Evolutionary conservation across 2,888 invertebrate genomes (phyloP).

Genomic region (Leptinotarsa peninsularis): DNA sequence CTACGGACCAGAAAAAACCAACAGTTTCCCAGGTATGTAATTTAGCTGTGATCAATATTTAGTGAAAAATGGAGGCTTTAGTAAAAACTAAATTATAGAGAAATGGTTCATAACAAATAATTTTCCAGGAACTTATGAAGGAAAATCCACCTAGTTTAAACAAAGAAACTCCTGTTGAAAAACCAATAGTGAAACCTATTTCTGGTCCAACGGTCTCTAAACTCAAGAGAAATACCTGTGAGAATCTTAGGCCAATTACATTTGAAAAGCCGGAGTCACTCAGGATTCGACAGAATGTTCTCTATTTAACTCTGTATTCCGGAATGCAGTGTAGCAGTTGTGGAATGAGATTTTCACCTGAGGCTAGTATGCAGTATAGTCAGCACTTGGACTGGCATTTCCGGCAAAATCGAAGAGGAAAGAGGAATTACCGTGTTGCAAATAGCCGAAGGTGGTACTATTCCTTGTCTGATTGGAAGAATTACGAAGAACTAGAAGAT

Average conservation of each 20-base stretch:
- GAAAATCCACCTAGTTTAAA: slow-evolving; percentile 1
- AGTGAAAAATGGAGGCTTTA: background rate
- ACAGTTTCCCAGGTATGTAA: slow-evolving; percentile 25
- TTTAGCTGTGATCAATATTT: background rate
- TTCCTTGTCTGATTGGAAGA: slow-evolving; percentile 90
- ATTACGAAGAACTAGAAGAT: slow-evolving; percentile 94
- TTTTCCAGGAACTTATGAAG: background rate
- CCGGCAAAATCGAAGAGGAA: slow-evolving; percentile 89
- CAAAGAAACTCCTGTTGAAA: slow-evolving; percentile 2
- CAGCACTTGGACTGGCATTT: slow-evolving; percentile 99
- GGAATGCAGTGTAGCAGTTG: slow-evolving; percentile 98
- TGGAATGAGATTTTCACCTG: slow-evolving; percentile 92
- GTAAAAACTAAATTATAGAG: too few relatives aligned
- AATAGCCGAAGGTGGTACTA: slow-evolving; percentile 92
- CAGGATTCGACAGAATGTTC: slow-evolving; percentile 77
- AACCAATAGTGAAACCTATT: background rate
- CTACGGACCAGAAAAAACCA: slow-evolving; percentile 37
- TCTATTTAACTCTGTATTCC: slow-evolving; percentile 80
- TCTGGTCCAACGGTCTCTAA: slow-evolving; percentile 22
- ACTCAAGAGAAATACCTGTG: slow-evolving; percentile 53
- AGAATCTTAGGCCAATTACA: slow-evolving; percentile 73
- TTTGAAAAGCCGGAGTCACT: slow-evolving; percentile 79
- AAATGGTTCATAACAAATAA: too few relatives aligned
- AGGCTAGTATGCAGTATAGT: slow-evolving; percentile 89
- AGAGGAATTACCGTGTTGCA: slow-evolving; percentile 86